These are phyloP conservation scores for Euura saliciscinereae DNA, from an alignment of 1,140 invertebrate species.

Conservation along the genomic window DNA sequence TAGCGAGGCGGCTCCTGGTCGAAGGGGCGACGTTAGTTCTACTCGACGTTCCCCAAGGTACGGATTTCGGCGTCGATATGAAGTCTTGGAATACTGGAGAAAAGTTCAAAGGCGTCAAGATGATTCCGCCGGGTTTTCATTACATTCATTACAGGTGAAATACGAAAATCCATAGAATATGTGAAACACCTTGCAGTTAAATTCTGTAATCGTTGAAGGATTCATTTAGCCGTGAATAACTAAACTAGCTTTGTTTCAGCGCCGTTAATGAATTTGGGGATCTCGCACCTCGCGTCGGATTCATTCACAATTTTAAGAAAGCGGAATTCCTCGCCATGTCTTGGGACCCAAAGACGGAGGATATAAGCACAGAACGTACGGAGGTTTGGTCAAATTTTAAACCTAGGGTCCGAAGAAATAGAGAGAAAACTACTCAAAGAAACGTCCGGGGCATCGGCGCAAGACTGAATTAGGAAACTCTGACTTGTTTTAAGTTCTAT, in stretches of 20 bases:
- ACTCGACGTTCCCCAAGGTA: constrained; percentile 82
- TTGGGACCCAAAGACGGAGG: constrained; percentile 80
- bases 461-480: not conserved
- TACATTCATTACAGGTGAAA: constrained; percentile 86
- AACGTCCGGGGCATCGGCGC: no score
- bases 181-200: constrained; percentile 7
- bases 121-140: constrained; percentile 97
- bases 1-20: constrained; percentile 77
- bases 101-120: constrained; percentile 95
- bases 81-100: constrained; percentile 92
- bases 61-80: constrained; percentile 97
- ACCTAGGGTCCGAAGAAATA: constrained; percentile 32
- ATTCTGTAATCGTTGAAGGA: not conserved
- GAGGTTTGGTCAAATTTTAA: constrained; percentile 19
- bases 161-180: not conserved
- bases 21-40: constrained; percentile 86
- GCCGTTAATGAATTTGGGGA: constrained; percentile 63
- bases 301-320: constrained; percentile 85
- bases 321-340: constrained; percentile 85
- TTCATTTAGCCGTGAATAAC: constrained; percentile 10
- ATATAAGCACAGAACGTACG: constrained; percentile 65
- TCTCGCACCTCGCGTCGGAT: constrained; percentile 78
- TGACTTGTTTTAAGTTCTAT: not conserved
- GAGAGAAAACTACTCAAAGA: constrained; percentile 14
- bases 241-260: constrained; percentile 42